Conservation (phyloP, 2,888 invertebrate species). For the Hipparchia semele region DNA sequence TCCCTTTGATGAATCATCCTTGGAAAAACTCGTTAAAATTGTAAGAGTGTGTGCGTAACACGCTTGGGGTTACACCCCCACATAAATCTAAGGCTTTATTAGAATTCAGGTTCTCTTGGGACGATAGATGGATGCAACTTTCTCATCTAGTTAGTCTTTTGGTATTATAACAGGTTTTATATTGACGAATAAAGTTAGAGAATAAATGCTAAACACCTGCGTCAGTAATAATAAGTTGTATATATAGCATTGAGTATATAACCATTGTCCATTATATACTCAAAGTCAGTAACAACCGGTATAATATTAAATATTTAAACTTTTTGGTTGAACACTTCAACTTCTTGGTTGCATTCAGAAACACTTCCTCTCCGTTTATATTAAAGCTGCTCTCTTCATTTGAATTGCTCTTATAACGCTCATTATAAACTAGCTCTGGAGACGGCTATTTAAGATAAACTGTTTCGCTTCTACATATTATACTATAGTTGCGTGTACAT, state of each 20-base stretch:
- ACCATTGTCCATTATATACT: too few species aligned
- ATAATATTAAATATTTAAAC: too few species aligned
- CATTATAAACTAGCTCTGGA: constrained; percentile 18
- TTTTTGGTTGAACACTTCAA: too few species aligned
- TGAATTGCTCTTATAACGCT: constrained; percentile 12
- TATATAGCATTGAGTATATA: too few species aligned
- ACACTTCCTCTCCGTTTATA: not conserved
- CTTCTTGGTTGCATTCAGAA: not conserved
- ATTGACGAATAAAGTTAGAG: not conserved
- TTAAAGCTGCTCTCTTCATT: constrained; percentile 1
- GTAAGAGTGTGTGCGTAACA: constrained; percentile 25
- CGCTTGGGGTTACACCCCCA: constrained; percentile 17
- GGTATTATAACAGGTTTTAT: not conserved
- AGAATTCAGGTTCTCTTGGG: constrained; percentile 15
- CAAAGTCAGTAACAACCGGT: too few species aligned
- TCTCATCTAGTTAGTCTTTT: not conserved
- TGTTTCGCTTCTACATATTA: constrained; percentile 9
- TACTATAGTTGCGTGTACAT: not conserved
- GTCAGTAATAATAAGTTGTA: too few species aligned
- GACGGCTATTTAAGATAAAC: constrained; percentile 22
- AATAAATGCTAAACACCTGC: too few species aligned
- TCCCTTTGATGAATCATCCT: constrained; percentile 60
- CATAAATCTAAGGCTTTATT: constrained; percentile 34
- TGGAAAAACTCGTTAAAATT: constrained; percentile 58
- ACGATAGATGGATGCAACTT: constrained; percentile 11